Percentiles rank a stretch among this genome's conserved stretches.
These are phyloP conservation scores for Stenurella melanura DNA, from an alignment of 2,888 invertebrate species.

Conservation along the genomic window DNA sequence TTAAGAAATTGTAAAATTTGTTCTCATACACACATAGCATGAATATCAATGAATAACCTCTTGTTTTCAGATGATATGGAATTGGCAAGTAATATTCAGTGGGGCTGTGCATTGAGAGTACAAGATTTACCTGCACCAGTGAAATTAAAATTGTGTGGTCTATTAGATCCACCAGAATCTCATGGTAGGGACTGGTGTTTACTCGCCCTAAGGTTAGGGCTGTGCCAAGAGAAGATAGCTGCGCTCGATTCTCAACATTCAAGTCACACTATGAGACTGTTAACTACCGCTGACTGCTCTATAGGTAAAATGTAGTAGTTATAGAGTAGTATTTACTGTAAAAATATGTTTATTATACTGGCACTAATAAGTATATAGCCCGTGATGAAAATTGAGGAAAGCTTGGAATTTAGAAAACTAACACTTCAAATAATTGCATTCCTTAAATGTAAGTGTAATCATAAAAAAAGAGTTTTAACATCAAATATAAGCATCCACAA, in stretches of 20 bases:
- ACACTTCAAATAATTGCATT: too few species aligned
- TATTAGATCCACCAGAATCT: conserved; percentile 84
- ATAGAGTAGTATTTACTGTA: neutral
- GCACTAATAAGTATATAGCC: too few species aligned
- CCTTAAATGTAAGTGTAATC: too few species aligned
- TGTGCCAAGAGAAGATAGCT: conserved; percentile 71
- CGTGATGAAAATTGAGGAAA: neutral
- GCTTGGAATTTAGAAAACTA: neutral
- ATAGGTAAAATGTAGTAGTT: conserved; percentile 65
- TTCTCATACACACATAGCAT: too few species aligned
- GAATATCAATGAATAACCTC: too few species aligned
- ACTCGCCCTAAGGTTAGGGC: conserved; percentile 81
- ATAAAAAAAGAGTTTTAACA: too few species aligned
- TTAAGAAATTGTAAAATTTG: too few species aligned
- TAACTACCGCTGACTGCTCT: conserved; percentile 70
- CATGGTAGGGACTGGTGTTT: conserved; percentile 87
- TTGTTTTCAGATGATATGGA: conserved; percentile 65
- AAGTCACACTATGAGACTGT: conserved; percentile 71
- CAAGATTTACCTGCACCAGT: conserved; percentile 78
- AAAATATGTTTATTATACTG: too few species aligned
- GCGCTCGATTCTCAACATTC: conserved; percentile 71
- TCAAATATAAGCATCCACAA: too few species aligned
- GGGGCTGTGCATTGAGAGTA: conserved; percentile 78
- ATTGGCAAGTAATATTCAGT: conserved; percentile 68
- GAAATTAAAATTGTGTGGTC: conserved; percentile 78